Conservation (phyloP, 2,888 invertebrate species). For the Melanotus villosus region DNA sequence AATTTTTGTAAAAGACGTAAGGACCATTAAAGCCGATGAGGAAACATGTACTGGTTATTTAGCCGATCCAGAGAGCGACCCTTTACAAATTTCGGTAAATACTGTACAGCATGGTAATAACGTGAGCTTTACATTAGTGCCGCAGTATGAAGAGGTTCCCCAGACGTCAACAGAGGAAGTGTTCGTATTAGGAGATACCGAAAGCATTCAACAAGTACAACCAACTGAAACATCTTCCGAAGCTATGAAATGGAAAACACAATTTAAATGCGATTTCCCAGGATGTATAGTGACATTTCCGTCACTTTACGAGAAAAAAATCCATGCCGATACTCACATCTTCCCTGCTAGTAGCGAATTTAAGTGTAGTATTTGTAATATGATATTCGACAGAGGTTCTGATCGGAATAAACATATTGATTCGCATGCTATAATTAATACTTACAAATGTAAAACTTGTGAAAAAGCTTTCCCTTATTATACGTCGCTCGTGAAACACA, state of each 20-base stretch:
- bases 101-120: neutral
- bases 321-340: constrained; percentile 43
- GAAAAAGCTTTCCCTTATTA: constrained; percentile 44
- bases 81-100: neutral
- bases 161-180: neutral
- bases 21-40: neutral
- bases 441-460: constrained; percentile 43
- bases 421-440: constrained; percentile 42
- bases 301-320: constrained; percentile 43
- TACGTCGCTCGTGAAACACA: constrained; percentile 43
- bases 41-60: neutral
- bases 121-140: neutral
- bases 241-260: neutral
- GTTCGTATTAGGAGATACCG: constrained; percentile 6
- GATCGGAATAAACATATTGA: constrained; percentile 49
- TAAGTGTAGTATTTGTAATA: constrained; percentile 47
- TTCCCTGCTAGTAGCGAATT: constrained; percentile 43
- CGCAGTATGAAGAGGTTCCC: neutral
- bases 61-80: neutral
- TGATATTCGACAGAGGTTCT: constrained; percentile 39
- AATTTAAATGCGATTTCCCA: constrained; percentile 40
- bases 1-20: constrained; percentile 7
- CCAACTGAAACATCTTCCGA: neutral
- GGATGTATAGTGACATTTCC: constrained; percentile 39
- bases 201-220: neutral